A percentile compares a stretch with the other conserved stretches of the same genome.
Conservation (phyloP, 2,113 vertebrate genomes). For the Austrofundulus limnaeus region DNA sequence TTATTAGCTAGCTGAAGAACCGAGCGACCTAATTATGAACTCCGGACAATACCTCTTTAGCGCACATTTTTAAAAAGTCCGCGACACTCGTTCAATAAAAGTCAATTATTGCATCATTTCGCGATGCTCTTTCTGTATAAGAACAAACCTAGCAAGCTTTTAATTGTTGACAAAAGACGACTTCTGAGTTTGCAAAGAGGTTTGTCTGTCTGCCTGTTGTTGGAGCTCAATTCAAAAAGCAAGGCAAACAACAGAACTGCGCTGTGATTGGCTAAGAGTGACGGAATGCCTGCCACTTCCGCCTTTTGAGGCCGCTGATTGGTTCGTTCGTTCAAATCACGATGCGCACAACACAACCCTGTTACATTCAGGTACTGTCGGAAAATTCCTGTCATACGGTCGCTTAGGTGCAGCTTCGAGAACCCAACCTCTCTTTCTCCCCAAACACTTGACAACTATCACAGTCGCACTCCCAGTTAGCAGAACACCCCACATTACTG, state of each 20-base stretch:
- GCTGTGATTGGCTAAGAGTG: slow-evolving; percentile 67
- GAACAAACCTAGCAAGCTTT: not conserved
- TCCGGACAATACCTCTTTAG: not conserved
- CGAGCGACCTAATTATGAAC: no score
- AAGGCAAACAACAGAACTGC: slow-evolving; percentile 40
- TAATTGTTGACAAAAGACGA: slow-evolving; percentile 44
- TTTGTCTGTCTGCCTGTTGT: not conserved
- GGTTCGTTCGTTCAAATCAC: slow-evolving; percentile 76
- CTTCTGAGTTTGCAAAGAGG: not conserved
- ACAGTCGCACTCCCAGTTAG: no score
- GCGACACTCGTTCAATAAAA: slow-evolving; percentile 10
- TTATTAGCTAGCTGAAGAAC: slow-evolving; percentile 28
- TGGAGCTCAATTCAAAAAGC: slow-evolving; percentile 77
- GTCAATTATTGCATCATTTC: not conserved
- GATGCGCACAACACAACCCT: slow-evolving; percentile 2
- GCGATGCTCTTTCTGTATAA: not conserved
- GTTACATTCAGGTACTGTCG: slow-evolving; percentile 13
- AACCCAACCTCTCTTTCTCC: no score
- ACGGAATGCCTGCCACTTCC: slow-evolving; percentile 10
- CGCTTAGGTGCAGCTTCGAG: no score
- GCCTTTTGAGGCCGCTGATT: slow-evolving; percentile 53
- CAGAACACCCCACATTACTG: no score
- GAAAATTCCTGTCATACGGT: not conserved
- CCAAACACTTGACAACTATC: no score
- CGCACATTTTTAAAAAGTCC: not conserved